These are phyloP conservation scores for Platycercus adscitus DNA, from an alignment of 2,113 vertebrate genomes.

Conservation along the genomic window DNA sequence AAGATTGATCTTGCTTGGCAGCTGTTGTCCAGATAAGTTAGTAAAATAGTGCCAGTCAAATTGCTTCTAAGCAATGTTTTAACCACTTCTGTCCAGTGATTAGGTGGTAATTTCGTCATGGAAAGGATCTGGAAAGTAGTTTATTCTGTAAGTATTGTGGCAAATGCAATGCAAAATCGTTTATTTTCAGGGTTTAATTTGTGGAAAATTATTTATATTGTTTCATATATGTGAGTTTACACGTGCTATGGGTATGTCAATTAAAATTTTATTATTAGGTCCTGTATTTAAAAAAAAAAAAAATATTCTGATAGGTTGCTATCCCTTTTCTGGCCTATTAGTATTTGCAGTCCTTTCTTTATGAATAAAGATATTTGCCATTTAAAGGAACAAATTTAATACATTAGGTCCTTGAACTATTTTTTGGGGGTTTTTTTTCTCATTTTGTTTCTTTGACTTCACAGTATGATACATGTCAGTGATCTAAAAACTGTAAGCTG, in stretches of 20 bases:
- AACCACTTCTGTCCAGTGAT: neutral
- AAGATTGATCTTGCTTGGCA: neutral
- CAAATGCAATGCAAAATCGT: neutral
- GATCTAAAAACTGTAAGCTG: neutral
- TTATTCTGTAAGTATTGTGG: neutral
- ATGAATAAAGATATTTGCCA: neutral
- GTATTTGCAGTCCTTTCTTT: neutral
- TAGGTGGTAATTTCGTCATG: neutral
- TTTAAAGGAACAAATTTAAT: neutral
- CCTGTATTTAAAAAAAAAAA: neutral
- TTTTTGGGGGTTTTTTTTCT: neutral
- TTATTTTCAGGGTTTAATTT: neutral
- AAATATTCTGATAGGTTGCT: neutral
- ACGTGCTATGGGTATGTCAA: neutral
- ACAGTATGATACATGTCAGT: neutral
- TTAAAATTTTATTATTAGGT: neutral
- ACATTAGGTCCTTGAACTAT: neutral
- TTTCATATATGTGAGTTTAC: neutral
- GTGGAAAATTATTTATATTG: neutral
- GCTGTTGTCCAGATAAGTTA: neutral
- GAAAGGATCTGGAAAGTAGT: neutral
- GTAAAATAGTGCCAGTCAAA: neutral
- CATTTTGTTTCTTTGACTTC: neutral
- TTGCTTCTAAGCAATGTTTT: neutral
- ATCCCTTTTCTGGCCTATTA: neutral